These are phyloP conservation scores for Cydia splendana DNA, from an alignment of 1,140 invertebrate species.

Conservation along the genomic window DNA sequence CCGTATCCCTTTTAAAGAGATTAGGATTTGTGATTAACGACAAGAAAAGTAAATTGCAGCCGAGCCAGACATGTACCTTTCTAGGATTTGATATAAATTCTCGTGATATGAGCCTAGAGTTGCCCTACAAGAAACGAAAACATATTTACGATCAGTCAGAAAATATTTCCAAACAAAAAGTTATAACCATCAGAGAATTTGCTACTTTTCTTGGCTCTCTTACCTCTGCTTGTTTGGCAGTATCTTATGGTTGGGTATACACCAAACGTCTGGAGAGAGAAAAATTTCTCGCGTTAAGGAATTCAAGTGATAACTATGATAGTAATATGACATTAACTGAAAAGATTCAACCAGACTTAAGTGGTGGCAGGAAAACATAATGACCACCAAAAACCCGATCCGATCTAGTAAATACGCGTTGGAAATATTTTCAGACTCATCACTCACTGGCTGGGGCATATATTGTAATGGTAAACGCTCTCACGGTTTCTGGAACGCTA, in stretches of 20 bases:
- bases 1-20: not conserved
- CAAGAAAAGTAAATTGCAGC: slow-evolving; percentile 29
- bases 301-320: slow-evolving; percentile 35
- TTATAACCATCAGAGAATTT: slow-evolving; percentile 47
- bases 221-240: slow-evolving; percentile 42
- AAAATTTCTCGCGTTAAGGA: slow-evolving; percentile 35
- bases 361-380: slow-evolving; percentile 50
- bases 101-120: not conserved
- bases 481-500: slow-evolving; percentile 44
- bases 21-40: slow-evolving; percentile 34
- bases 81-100: slow-evolving; percentile 32
- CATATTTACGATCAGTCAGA: not conserved
- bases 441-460: slow-evolving; percentile 49
- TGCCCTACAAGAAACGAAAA: slow-evolving; percentile 19
- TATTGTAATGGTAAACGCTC: slow-evolving; percentile 38
- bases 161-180: slow-evolving; percentile 31
- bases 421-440: slow-evolving; percentile 52
- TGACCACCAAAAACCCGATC: slow-evolving; percentile 38
- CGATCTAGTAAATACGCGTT: slow-evolving; percentile 30
- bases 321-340: slow-evolving; percentile 18
- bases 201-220: slow-evolving; percentile 45
- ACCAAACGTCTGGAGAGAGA: slow-evolving; percentile 42
- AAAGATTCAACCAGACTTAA: slow-evolving; percentile 37
- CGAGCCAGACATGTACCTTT: slow-evolving; percentile 18
- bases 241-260: slow-evolving; percentile 44